Percentiles rank a stretch among this genome's conserved stretches.
Conservation (phyloP, 2,888 invertebrate species). For the Meteorus cinctellus region DNA sequence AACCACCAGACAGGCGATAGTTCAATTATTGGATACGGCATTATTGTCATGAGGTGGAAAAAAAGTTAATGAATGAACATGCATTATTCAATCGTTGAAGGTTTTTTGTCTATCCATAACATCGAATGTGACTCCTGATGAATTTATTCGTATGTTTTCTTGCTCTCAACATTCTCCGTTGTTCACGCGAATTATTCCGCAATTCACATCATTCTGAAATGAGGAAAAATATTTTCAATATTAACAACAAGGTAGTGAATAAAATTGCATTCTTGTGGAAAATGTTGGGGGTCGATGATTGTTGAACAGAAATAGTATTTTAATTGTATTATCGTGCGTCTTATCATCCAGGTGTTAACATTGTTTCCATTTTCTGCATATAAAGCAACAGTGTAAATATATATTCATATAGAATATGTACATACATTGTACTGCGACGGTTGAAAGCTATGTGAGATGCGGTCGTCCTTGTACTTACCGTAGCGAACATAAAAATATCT, state of each 20-base stretch:
- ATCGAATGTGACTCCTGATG: not conserved
- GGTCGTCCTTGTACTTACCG: constrained; percentile 52
- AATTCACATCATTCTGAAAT: not conserved
- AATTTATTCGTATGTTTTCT: not conserved
- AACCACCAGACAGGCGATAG: constrained; percentile 77
- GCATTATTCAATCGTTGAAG: not conserved
- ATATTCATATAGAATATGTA: not conserved
- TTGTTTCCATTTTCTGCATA: constrained; percentile 8
- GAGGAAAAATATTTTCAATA: not conserved
- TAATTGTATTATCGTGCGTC: not conserved
- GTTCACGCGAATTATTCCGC: not conserved
- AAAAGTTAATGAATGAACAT: not conserved
- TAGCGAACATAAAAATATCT: constrained; percentile 37
- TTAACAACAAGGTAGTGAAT: not conserved
- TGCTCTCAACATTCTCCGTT: not conserved
- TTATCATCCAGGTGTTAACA: constrained; percentile 9
- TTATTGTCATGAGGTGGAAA: constrained; percentile 34
- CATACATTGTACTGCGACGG: constrained; percentile 15
- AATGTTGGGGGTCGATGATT: not conserved
- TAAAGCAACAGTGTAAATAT: constrained; percentile 4
- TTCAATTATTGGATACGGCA: constrained; percentile 63
- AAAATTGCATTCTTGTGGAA: not conserved
- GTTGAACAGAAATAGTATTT: not conserved
- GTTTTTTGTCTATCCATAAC: not conserved
- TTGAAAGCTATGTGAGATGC: constrained; percentile 51